Evolutionary conservation across 1,140 invertebrate species (phyloP).

Genomic region (Maconellicoccus hirsutus): DNA sequence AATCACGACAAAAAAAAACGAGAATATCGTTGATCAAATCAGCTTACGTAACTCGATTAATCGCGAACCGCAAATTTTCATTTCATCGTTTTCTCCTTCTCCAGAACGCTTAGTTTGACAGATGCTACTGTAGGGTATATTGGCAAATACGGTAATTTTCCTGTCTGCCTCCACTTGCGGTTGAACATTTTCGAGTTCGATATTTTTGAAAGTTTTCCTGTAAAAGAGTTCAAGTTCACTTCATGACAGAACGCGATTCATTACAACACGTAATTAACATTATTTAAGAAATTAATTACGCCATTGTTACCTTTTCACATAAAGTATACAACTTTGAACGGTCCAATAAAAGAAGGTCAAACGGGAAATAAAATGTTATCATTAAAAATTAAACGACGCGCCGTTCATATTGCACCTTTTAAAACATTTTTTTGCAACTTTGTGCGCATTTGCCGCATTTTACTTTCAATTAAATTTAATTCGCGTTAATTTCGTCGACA

Average conservation of each 20-base stretch:
- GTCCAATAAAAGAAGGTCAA: background rate
- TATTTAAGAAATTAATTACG: background rate
- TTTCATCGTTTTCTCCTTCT: no score
- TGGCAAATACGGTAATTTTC: no score
- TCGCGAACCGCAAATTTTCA: background rate
- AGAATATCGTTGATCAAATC: background rate
- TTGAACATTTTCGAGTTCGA: no score
- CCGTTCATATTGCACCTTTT: no score
- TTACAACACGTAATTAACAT: background rate
- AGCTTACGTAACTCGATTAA: background rate
- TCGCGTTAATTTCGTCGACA: no score
- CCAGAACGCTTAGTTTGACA: no score
- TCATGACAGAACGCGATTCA: background rate
- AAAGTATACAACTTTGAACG: background rate
- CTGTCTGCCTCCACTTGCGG: no score
- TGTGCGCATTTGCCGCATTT: no score
- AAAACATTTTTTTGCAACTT: no score
- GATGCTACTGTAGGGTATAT: no score
- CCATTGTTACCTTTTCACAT: background rate
- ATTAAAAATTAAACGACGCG: background rate
- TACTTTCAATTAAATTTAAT: no score
- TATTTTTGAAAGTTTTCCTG: no score
- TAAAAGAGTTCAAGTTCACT: background rate
- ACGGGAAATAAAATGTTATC: background rate
- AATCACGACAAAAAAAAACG: background rate